A percentile compares a stretch with the other conserved stretches of the same genome.
These are phyloP conservation scores for Meloe dianella DNA, from an alignment of 2,888 invertebrate species.

Conservation along the genomic window DNA sequence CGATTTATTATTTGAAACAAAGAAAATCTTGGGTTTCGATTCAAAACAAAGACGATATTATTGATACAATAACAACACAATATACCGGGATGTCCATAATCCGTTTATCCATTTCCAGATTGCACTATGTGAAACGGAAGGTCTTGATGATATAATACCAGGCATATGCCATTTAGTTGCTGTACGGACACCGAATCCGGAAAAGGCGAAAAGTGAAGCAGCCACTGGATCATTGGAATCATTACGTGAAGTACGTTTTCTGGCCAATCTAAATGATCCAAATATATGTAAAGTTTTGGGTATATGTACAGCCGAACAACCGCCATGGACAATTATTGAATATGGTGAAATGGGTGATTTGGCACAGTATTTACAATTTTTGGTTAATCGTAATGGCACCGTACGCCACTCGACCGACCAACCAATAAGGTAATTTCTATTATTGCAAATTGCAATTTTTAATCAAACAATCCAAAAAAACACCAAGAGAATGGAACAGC, in stretches of 20 bases:
- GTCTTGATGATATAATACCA: slow-evolving; percentile 60
- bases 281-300: slow-evolving; percentile 72
- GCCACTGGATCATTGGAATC: slow-evolving; percentile 58
- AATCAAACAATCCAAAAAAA: neutral
- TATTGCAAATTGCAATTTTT: neutral
- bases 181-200: slow-evolving; percentile 62
- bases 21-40: neutral
- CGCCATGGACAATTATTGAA: slow-evolving; percentile 74
- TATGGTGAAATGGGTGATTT: slow-evolving; percentile 79
- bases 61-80: neutral
- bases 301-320: slow-evolving; percentile 65
- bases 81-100: slow-evolving; percentile 16
- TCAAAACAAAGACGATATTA: neutral
- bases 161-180: slow-evolving; percentile 62
- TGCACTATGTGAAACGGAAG: slow-evolving; percentile 64
- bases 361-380: slow-evolving; percentile 68
- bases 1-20: no score
- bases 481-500: neutral
- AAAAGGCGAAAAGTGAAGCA: slow-evolving; percentile 56
- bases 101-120: slow-evolving; percentile 56
- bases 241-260: slow-evolving; percentile 71
- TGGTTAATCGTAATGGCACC: slow-evolving; percentile 56
- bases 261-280: slow-evolving; percentile 71
- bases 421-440: slow-evolving; percentile 49
- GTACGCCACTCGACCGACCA: slow-evolving; percentile 49